Evolutionary conservation across 1,140 invertebrate species (phyloP).

Genomic region (Trypoxylus dichotomus): DNA sequence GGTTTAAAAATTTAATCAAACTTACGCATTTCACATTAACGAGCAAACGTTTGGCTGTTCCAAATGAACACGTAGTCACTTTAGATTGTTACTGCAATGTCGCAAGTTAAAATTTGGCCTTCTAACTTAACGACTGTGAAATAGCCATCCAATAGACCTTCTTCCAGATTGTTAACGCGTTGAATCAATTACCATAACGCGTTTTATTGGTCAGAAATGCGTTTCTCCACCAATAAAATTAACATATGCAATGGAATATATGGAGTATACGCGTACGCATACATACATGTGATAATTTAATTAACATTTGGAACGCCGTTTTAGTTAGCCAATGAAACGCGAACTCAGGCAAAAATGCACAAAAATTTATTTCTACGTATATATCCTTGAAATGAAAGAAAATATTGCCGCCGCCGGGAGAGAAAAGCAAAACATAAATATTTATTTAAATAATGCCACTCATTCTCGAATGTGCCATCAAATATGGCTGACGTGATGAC

Average conservation of each 20-base stretch:
- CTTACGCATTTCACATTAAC: too few species aligned
- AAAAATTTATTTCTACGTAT: too few species aligned
- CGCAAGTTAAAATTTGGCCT: too few species aligned
- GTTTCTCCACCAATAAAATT: neutral
- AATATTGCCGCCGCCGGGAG: neutral
- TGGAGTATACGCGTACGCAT: neutral
- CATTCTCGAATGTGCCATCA: slow-evolving; percentile 2
- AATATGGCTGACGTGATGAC: neutral
- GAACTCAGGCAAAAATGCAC: neutral
- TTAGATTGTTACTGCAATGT: too few species aligned
- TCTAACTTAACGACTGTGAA: too few species aligned
- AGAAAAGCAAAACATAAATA: neutral
- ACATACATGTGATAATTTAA: neutral
- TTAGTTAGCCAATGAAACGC: neutral
- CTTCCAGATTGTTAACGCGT: too few species aligned
- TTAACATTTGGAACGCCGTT: neutral
- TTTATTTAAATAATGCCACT: slow-evolving; percentile 7
- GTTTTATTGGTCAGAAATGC: neutral
- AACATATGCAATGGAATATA: neutral
- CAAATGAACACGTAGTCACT: too few species aligned
- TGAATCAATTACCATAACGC: neutral
- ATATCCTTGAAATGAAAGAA: neutral
- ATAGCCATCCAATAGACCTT: too few species aligned
- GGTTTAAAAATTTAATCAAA: too few species aligned
- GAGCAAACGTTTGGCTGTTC: too few species aligned